These are phyloP conservation scores for Electrophaes corylata DNA, from an alignment of 2,888 invertebrate species.

Conservation along the genomic window DNA sequence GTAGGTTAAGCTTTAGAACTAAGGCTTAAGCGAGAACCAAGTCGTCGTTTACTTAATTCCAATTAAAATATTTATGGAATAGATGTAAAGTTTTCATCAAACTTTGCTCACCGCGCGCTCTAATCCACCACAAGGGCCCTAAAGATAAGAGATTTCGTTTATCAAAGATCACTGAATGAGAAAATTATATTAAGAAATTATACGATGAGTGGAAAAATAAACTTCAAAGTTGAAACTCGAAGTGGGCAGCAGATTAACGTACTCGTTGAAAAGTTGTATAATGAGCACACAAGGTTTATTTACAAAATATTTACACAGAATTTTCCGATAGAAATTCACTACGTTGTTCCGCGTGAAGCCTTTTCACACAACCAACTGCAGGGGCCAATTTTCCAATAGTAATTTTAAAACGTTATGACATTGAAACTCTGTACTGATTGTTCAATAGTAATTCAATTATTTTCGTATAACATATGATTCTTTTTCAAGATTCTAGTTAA, in stretches of 20 bases:
- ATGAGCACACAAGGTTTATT: not conserved
- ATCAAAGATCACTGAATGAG: not conserved
- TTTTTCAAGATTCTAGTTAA: too few relatives aligned
- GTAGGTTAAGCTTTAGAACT: not conserved
- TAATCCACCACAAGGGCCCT: not conserved
- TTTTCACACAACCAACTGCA: not conserved
- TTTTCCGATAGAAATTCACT: not conserved
- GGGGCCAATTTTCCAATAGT: not conserved
- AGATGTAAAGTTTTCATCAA: not conserved
- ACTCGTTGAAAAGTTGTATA: not conserved
- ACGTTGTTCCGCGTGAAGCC: not conserved
- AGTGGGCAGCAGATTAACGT: not conserved
- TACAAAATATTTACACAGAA: not conserved
- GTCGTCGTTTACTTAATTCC: not conserved
- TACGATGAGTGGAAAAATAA: not conserved
- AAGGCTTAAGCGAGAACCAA: not conserved
- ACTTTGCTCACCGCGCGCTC: not conserved
- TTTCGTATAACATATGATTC: too few relatives aligned
- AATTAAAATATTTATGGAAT: not conserved
- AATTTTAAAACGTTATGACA: too few relatives aligned
- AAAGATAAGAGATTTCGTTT: not conserved
- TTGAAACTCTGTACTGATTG: too few relatives aligned
- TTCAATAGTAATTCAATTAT: too few relatives aligned
- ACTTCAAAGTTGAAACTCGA: conserved; percentile 1
- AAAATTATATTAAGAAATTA: too few relatives aligned